Percentiles rank a stretch among this genome's conserved stretches.
phyloP scores from a whole-genome alignment of 2,888 invertebrate genomes.

The Deilephila elpenor region DNA sequence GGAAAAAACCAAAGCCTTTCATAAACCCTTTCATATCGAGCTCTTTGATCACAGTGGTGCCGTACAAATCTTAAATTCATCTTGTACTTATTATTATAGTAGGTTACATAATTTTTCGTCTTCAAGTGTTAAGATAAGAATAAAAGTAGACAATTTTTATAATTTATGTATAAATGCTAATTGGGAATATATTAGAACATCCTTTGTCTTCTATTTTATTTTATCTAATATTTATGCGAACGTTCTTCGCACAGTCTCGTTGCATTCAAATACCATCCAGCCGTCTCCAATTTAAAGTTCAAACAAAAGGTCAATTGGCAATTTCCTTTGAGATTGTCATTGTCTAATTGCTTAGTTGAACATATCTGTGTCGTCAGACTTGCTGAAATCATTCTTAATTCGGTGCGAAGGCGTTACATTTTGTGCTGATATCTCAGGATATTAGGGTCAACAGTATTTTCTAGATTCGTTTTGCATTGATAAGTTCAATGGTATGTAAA shows the following conservation, averaged over 20 bases:
- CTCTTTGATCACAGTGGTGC: too few relatives aligned
- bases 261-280: conserved; percentile 46
- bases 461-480: neutral
- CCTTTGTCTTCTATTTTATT: conserved; percentile 11
- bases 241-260: conserved; percentile 19
- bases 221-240: conserved; percentile 24
- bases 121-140: too few relatives aligned
- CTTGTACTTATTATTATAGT: too few relatives aligned
- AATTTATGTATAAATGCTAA: neutral
- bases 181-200: conserved; percentile 4
- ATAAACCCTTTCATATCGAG: too few relatives aligned
- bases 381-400: conserved; percentile 51
- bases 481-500: too few relatives aligned
- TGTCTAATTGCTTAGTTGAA: conserved; percentile 71
- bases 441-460: neutral
- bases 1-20: too few relatives aligned
- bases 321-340: conserved; percentile 79
- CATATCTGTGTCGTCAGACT: conserved; percentile 50
- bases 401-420: conserved; percentile 37
- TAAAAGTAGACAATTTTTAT: too few relatives aligned
- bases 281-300: conserved; percentile 71
- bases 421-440: conserved; percentile 14
- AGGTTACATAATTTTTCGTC: too few relatives aligned
- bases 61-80: too few relatives aligned
- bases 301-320: conserved; percentile 79